Evolutionary conservation across 2,888 invertebrate species (phyloP).

Genomic region (Drosophila affinis): DNA sequence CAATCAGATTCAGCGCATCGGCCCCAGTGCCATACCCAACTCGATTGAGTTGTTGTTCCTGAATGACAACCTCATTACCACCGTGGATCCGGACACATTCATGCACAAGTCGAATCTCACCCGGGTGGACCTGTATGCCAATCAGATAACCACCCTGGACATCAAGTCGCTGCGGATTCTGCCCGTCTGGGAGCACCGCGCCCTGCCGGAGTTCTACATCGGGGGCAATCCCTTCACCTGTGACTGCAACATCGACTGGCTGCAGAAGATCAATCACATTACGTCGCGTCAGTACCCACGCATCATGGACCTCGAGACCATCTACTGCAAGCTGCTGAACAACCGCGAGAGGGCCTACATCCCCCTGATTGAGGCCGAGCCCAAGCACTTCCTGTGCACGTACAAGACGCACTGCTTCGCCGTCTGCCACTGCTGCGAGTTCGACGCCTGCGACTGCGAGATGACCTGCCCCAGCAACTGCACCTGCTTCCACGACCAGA

Average conservation of each 20-base stretch:
- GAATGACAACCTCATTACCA: slow-evolving; percentile 94
- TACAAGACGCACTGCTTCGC: slow-evolving; percentile 97
- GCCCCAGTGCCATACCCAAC: slow-evolving; percentile 91
- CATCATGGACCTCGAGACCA: slow-evolving; percentile 94
- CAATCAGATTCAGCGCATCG: slow-evolving; percentile 92
- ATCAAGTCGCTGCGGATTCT: slow-evolving; percentile 93
- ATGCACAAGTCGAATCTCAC: slow-evolving; percentile 94
- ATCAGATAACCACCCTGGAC: slow-evolving; percentile 95
- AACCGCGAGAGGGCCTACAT: slow-evolving; percentile 93
- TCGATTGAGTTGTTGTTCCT: slow-evolving; percentile 93
- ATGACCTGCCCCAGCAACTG: slow-evolving; percentile 98
- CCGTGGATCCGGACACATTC: slow-evolving; percentile 95
- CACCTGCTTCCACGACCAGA: slow-evolving; percentile 96
- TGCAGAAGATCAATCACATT: slow-evolving; percentile 94
- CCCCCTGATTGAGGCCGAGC: slow-evolving; percentile 93
- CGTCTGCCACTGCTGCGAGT: slow-evolving; percentile 97
- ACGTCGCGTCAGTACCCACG: slow-evolving; percentile 94
- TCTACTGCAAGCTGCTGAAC: slow-evolving; percentile 94
- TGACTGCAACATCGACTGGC: slow-evolving; percentile 98
- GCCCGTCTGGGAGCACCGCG: slow-evolving; percentile 89
- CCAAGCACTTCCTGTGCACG: slow-evolving; percentile 95
- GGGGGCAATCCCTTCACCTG: slow-evolving; percentile 97
- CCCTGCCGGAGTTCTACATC: slow-evolving; percentile 95
- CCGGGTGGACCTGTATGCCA: slow-evolving; percentile 95
- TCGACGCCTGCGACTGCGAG: slow-evolving; percentile 98